Evolutionary conservation across 2,113 vertebrate genomes (phyloP).

Genomic region (Collichthys lucidus): DNA sequence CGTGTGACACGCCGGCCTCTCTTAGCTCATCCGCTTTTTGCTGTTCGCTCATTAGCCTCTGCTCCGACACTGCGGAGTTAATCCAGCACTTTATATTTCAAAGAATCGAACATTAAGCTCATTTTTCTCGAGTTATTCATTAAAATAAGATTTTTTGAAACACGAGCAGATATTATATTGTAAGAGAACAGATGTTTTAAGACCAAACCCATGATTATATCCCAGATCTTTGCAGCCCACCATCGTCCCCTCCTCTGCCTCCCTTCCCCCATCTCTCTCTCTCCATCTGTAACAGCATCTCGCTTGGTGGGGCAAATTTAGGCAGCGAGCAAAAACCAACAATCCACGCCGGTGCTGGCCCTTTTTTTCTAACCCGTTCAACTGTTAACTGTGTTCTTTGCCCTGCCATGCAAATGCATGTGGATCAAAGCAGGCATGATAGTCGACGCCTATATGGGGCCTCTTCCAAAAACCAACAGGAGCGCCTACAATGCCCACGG

Average conservation of each 20-base stretch:
- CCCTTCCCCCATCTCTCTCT: slow-evolving; percentile 26
- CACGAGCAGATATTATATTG: too few species aligned
- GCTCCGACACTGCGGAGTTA: slow-evolving; percentile 3
- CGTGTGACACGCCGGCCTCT: slow-evolving; percentile 76
- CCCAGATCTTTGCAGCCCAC: slow-evolving; percentile 40
- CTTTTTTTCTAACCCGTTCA: slow-evolving; percentile 86
- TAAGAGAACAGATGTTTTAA: slow-evolving; percentile 14
- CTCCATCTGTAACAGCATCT: slow-evolving; percentile 77
- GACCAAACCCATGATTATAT: slow-evolving; percentile 24
- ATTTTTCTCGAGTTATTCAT: background rate
- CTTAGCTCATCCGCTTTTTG: slow-evolving; percentile 59
- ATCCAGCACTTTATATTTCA: slow-evolving; percentile 2
- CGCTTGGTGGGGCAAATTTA: slow-evolving; percentile 82
- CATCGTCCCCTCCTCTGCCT: slow-evolving; percentile 35
- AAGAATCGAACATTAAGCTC: background rate
- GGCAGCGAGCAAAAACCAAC: slow-evolving; percentile 84
- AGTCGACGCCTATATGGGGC: slow-evolving; percentile 76
- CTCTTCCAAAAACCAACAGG: slow-evolving; percentile 81
- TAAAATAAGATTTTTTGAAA: background rate
- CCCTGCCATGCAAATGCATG: slow-evolving; percentile 84
- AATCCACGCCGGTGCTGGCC: slow-evolving; percentile 81
- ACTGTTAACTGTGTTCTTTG: slow-evolving; percentile 87
- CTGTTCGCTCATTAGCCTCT: slow-evolving; percentile 65
- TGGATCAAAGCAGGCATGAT: slow-evolving; percentile 81
- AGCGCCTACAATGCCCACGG: slow-evolving; percentile 73